A percentile compares a stretch with the other conserved stretches of the same genome.
Evolutionary conservation across 2,888 invertebrate genomes (phyloP).

Genomic region (Drosophila paucipuncta): DNA sequence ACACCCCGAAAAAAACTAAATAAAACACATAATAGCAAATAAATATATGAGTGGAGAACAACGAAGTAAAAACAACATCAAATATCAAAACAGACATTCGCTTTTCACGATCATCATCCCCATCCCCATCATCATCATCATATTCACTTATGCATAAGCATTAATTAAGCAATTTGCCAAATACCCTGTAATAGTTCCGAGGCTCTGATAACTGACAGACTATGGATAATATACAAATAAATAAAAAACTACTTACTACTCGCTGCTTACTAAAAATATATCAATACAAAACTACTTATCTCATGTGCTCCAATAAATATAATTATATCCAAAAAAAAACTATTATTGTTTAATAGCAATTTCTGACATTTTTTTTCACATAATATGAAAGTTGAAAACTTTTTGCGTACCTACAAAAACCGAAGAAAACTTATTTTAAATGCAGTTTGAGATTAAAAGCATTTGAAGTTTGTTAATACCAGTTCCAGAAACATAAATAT

Average conservation of each 20-base stretch:
- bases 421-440: too few species aligned
- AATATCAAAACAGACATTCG: constrained; percentile 25
- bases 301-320: too few species aligned
- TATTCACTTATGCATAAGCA: constrained; percentile 20
- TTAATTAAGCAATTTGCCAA: constrained; percentile 39
- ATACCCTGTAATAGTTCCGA: constrained; percentile 5
- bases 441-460: not conserved
- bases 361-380: too few species aligned
- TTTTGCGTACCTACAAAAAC: too few species aligned
- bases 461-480: not conserved
- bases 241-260: too few species aligned
- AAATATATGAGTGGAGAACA: constrained; percentile 3
- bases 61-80: constrained; percentile 15
- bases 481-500: too few species aligned
- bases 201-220: not conserved
- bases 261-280: too few species aligned
- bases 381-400: not conserved
- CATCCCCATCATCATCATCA: constrained; percentile 23
- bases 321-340: too few species aligned
- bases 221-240: not conserved
- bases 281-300: too few species aligned
- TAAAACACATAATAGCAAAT: not conserved
- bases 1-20: constrained; percentile 34
- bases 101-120: constrained; percentile 51
- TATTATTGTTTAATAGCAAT: too few species aligned